These are phyloP conservation scores for Macrotis lagotis DNA, from an alignment of 2,113 vertebrate species.

Conservation along the genomic window DNA sequence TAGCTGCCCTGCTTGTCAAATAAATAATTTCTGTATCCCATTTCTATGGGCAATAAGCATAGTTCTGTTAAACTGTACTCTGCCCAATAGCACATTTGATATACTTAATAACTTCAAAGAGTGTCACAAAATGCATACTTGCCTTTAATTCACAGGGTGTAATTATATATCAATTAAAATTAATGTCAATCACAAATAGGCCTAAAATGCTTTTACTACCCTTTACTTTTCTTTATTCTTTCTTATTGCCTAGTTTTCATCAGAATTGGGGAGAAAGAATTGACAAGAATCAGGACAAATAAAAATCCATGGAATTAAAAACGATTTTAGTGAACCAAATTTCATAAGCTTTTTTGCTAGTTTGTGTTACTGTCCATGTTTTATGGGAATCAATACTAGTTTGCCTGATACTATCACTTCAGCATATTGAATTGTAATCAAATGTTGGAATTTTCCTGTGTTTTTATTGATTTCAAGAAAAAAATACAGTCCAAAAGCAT, in stretches of 20 bases:
- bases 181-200: not conserved
- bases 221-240: not conserved
- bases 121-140: not conserved
- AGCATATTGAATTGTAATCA: not conserved
- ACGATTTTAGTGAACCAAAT: not conserved
- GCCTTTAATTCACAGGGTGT: not conserved
- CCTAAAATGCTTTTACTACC: not conserved
- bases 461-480: not conserved
- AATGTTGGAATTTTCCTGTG: conserved; percentile 10
- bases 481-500: not conserved
- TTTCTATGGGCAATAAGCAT: not conserved
- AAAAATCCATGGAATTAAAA: not conserved
- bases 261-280: not conserved
- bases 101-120: not conserved
- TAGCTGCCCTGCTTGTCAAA: no score
- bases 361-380: not conserved
- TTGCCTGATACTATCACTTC: not conserved
- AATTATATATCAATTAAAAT: not conserved
- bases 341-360: not conserved
- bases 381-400: not conserved
- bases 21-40: not conserved
- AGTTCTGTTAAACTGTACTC: not conserved
- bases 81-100: not conserved
- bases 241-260: conserved; percentile 24
- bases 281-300: not conserved